Conservation (phyloP, 2,113 vertebrate species). For the Chaenogobius annularis region DNA sequence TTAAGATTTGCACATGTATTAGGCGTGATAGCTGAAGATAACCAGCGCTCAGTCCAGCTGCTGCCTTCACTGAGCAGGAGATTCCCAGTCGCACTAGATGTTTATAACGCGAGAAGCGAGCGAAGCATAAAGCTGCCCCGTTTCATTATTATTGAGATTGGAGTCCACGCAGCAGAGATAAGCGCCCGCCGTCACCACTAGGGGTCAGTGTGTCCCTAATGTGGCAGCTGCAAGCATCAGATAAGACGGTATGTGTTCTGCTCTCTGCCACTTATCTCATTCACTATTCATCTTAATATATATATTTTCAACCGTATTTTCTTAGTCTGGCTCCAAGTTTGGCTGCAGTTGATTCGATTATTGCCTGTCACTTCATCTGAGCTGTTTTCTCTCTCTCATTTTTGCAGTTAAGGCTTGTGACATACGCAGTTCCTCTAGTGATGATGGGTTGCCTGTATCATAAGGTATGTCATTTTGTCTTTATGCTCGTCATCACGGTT, state of each 20-base stretch:
- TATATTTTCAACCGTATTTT: slow-evolving; percentile 14
- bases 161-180: neutral
- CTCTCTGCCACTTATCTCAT: slow-evolving; percentile 28
- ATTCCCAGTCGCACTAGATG: neutral
- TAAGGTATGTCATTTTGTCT: slow-evolving; percentile 83
- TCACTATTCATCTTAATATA: slow-evolving; percentile 18
- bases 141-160: neutral
- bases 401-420: slow-evolving; percentile 80
- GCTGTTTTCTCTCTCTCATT: slow-evolving; percentile 45
- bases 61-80: neutral
- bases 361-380: slow-evolving; percentile 21
- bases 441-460: slow-evolving; percentile 83
- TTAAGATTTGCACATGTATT: neutral
- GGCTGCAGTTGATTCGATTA: slow-evolving; percentile 17
- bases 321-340: slow-evolving; percentile 34
- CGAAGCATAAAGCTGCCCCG: neutral
- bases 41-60: neutral
- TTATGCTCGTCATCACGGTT: slow-evolving; percentile 32
- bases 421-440: slow-evolving; percentile 80
- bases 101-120: neutral
- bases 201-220: slow-evolving; percentile 80
- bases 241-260: slow-evolving; percentile 14
- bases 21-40: neutral
- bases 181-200: slow-evolving; percentile 65
- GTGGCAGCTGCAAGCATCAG: slow-evolving; percentile 11